Evolutionary conservation across 53 echinoderm and acorn worm genomes (phyloP).

Genomic region (Mesocentrotus franciscanus): DNA sequence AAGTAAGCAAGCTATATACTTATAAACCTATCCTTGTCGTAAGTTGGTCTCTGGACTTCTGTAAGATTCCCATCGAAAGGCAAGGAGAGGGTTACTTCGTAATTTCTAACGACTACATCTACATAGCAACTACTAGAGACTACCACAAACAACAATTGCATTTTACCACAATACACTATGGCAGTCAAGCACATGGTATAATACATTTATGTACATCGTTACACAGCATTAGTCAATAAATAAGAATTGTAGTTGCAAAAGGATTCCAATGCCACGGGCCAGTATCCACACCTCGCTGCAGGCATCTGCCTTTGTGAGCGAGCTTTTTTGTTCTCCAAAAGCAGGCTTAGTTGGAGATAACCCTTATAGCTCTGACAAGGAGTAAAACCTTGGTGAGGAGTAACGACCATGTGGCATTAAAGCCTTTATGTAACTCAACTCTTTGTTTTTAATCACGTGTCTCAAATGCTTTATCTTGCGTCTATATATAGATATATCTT

Average conservation of each 20-base stretch:
- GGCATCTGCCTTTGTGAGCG: not conserved
- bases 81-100: not conserved
- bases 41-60: not conserved
- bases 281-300: not conserved
- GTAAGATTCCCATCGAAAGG: not conserved
- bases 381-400: not conserved
- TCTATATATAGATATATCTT: slow-evolving; percentile 48
- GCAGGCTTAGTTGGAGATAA: not conserved
- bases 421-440: slow-evolving; percentile 23
- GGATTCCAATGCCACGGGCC: not conserved
- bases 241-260: slow-evolving; percentile 49
- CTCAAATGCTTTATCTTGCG: not conserved
- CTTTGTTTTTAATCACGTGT: slow-evolving; percentile 14
- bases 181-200: slow-evolving; percentile 51
- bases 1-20: slow-evolving; percentile 24
- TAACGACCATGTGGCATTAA: not conserved
- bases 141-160: slow-evolving; percentile 1
- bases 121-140: not conserved
- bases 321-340: not conserved
- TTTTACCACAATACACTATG: slow-evolving; percentile 37
- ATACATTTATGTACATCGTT: slow-evolving; percentile 36
- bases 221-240: slow-evolving; percentile 48
- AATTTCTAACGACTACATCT: not conserved
- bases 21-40: not conserved
- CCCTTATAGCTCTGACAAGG: not conserved